Conservation (phyloP, 2,113 vertebrate species). For the Callipepla californica region DNA sequence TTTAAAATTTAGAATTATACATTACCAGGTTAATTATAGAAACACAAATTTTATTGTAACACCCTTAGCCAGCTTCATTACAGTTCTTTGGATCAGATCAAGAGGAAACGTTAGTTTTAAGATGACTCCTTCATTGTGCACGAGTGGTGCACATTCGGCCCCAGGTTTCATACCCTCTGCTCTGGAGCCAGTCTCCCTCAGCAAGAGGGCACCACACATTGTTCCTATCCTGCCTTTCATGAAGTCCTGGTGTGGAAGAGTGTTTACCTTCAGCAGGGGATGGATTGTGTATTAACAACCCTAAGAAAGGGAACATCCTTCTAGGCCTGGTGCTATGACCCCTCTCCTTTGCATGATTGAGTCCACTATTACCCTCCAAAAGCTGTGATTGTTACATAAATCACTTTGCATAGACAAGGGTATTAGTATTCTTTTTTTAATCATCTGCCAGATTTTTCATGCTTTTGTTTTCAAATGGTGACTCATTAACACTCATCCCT, state of each 20-base stretch:
- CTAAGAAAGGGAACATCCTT: neutral
- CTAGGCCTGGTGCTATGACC: neutral
- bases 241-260: neutral
- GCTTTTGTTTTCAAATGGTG: neutral
- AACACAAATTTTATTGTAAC: neutral
- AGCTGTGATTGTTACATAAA: neutral
- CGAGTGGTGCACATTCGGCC: accelerated
- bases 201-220: neutral
- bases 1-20: neutral
- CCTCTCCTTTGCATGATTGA: neutral
- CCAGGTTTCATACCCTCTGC: accelerated
- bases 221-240: neutral
- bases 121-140: neutral
- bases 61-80: neutral
- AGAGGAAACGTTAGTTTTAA: neutral
- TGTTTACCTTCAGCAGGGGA: neutral
- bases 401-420: neutral
- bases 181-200: neutral
- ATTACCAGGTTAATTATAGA: neutral
- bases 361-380: neutral
- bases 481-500: neutral
- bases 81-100: neutral
- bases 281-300: neutral
- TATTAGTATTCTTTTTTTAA: neutral
- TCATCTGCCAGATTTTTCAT: neutral